phyloP scores from a whole-genome alignment of 2,113 vertebrate genomes.

The Phasianus colchicus region DNA sequence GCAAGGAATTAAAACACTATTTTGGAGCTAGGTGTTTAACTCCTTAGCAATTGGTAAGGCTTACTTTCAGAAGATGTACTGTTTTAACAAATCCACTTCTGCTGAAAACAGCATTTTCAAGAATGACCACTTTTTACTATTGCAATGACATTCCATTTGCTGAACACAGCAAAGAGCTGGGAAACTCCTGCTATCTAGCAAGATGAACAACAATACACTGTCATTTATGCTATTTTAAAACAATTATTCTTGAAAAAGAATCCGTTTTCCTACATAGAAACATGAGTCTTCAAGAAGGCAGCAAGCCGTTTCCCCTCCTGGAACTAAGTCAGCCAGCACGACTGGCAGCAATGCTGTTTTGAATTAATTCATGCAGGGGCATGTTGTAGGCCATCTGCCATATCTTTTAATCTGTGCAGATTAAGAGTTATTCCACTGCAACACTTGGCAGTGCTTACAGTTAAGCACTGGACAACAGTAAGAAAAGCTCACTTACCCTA shows the following conservation, averaged over 20 bases:
- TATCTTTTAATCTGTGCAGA: background rate
- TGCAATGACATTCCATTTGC: background rate
- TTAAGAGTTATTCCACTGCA: background rate
- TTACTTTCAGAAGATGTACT: background rate
- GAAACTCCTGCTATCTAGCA: background rate
- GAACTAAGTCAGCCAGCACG: background rate
- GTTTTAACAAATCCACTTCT: background rate
- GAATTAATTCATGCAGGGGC: background rate
- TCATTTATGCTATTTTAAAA: background rate
- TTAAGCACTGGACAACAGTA: background rate
- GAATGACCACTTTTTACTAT: background rate
- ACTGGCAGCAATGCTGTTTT: background rate
- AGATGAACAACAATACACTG: background rate
- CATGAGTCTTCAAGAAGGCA: background rate
- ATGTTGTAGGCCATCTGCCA: fast-evolving
- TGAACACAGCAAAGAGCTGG: background rate
- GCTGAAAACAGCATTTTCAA: background rate
- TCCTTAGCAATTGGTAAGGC: background rate
- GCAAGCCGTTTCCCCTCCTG: background rate
- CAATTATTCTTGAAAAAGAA: background rate
- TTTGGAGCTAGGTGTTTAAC: background rate
- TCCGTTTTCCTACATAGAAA: background rate
- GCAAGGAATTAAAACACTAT: background rate
- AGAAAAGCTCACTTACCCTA: constrained; percentile 80
- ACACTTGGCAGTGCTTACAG: background rate